Evolutionary conservation across 2,888 invertebrate species (phyloP).

Genomic region (Caenorhabditis imperialis): DNA sequence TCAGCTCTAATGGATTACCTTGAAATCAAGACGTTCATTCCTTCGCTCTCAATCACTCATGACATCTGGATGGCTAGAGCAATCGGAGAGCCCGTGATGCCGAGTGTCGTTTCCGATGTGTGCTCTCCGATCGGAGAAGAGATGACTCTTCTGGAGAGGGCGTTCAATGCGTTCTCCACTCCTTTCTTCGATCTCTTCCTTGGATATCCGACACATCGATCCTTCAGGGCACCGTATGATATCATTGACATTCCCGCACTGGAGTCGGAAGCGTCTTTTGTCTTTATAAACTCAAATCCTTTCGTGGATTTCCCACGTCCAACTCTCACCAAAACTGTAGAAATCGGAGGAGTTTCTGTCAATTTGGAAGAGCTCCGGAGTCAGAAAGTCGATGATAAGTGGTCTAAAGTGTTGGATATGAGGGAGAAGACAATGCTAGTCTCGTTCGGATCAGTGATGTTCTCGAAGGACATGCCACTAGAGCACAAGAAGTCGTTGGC

Average conservation of each 20-base stretch:
- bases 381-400: constrained; percentile 16
- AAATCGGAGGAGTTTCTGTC: constrained; percentile 48
- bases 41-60: constrained; percentile 33
- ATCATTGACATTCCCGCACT: too few species aligned
- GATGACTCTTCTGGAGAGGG: constrained; percentile 26
- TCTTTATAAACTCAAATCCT: constrained; percentile 47
- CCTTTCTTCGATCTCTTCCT: background rate
- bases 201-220: background rate
- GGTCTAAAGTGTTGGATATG: constrained; percentile 7
- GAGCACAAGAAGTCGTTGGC: constrained; percentile 5
- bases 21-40: constrained; percentile 18
- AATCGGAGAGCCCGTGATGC: constrained; percentile 37
- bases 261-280: constrained; percentile 24
- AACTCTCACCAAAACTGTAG: constrained; percentile 37
- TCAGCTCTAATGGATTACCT: constrained; percentile 29
- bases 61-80: background rate
- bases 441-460: constrained; percentile 45
- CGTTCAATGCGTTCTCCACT: constrained; percentile 12
- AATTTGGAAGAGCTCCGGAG: constrained; percentile 17
- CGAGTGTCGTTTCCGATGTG: constrained; percentile 20
- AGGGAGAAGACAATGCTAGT: constrained; percentile 34
- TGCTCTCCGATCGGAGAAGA: constrained; percentile 23
- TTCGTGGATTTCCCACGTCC: constrained; percentile 43
- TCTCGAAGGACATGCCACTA: constrained; percentile 41
- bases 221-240: background rate